Conservation (phyloP, 2,888 invertebrate genomes). For the Parascotia fuliginaria region DNA sequence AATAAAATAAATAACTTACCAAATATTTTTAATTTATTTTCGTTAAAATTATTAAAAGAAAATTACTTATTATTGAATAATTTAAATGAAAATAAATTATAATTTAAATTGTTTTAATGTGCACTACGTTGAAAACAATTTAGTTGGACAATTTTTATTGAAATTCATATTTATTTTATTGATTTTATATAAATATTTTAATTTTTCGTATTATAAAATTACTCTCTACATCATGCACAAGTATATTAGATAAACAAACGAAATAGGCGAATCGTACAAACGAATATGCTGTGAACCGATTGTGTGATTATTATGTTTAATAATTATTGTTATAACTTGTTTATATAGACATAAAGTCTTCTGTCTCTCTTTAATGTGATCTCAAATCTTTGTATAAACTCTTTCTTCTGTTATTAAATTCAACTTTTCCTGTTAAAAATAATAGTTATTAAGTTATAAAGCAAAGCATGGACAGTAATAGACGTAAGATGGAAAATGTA, state of each 20-base stretch:
- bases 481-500: constrained; percentile 63
- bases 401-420: constrained; percentile 43
- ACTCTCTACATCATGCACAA: constrained; percentile 44
- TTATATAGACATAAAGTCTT: constrained; percentile 41
- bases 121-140: constrained; percentile 24
- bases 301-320: constrained; percentile 45
- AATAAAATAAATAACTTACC: background rate
- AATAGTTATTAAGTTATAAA: constrained; percentile 54
- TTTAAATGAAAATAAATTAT: background rate
- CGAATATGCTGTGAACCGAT: constrained; percentile 55
- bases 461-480: constrained; percentile 76
- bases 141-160: constrained; percentile 21
- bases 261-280: constrained; percentile 35
- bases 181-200: constrained; percentile 25
- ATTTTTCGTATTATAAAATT: constrained; percentile 18
- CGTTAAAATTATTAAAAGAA: constrained; percentile 1
- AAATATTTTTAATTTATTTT: constrained; percentile 4
- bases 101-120: constrained; percentile 27
- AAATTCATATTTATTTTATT: constrained; percentile 37
- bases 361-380: constrained; percentile 48
- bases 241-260: background rate
- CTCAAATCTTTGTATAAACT: constrained; percentile 58
- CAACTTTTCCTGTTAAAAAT: constrained; percentile 43
- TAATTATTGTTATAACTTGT: constrained; percentile 39
- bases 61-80: background rate